Percentiles rank a stretch among this genome's conserved stretches.
Conservation (phyloP, 2,113 vertebrate genomes). For the Gymnogyps californianus region DNA sequence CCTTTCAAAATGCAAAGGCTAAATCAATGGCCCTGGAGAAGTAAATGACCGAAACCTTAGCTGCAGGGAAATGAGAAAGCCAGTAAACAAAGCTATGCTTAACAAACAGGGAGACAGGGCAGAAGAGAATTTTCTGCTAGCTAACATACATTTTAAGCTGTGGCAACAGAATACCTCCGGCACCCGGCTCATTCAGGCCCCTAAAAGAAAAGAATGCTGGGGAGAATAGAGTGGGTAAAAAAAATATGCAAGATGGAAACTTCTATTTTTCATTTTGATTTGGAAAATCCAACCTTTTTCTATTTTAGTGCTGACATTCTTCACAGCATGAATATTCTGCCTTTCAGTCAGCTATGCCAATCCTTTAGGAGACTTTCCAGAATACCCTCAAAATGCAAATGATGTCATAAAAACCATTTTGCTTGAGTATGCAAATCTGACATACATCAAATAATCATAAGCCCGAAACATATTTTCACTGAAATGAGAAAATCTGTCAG, state of each 20-base stretch:
- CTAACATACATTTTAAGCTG: not conserved
- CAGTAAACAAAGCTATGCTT: not conserved
- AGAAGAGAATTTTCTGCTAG: not conserved
- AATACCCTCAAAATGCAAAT: constrained; percentile 27
- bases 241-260: not conserved
- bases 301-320: not conserved
- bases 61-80: not conserved
- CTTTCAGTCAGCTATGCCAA: not conserved
- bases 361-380: not conserved
- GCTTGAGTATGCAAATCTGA: constrained; percentile 30
- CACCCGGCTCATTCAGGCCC: not conserved
- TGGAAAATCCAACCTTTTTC: not conserved
- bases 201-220: not conserved
- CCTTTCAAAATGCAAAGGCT: not conserved
- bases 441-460: constrained; percentile 32
- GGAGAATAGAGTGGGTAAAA: not conserved
- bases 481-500: constrained; percentile 15
- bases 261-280: not conserved
- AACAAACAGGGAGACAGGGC: not conserved
- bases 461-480: not conserved
- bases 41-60: not conserved
- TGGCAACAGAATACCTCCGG: not conserved
- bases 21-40: not conserved
- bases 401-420: constrained; percentile 27
- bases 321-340: constrained; percentile 1